Base-by-base conservation (phyloP, 2,888 invertebrate species). In the Oeneis ivallda region DNA sequence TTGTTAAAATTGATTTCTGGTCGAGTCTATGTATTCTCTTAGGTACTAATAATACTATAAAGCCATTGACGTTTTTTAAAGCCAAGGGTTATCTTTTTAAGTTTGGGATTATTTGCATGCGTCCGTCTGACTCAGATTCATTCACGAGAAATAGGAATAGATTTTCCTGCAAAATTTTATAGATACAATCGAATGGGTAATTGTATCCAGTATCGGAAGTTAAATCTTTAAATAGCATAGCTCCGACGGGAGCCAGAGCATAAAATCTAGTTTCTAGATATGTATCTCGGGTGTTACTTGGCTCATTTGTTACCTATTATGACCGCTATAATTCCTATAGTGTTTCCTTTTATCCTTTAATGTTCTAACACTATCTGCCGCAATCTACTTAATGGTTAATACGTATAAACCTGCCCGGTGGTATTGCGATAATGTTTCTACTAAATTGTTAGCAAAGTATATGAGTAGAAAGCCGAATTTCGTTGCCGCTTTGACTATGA, bases 301-400 rank as follows among this genome's bases (percentile, higher is more conserved):
- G 53, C 45, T 54, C 62, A 62, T 62, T 62, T 62, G 62, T 62
- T 54, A 62, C 37, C 62, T 54, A 62, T 62, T 62, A 62, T 54
- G 53, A 54, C 62, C 62, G 32, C 62, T 62, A 62, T 62, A 54
- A 62, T 61, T 62, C 26, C 53, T 62, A 43, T 52, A 53, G 43
- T 53, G 41, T 62, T 45, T 53, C 62, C 62, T 54, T 53, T 62
- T 62, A 62, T 62, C 53, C 53, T 62, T 54, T 62, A 62, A 62
- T 54, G 62, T 62, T 54, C 50, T 54, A 45, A 45, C 32, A 45
- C 15, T 45, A 62, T 62, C 62, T 62, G 19, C 13, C 45, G 34
- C 9, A 52, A 62, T 62, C 61, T 62, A 53, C 41, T 62, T 52
- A 53, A 62, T 43, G 53, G 61, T 43, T 54, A 26, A 50, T 50